Percentiles rank a stretch among this genome's conserved stretches.
Evolutionary conservation across 2,113 vertebrate genomes (phyloP).

Genomic region (Dicentrarchus labrax): DNA sequence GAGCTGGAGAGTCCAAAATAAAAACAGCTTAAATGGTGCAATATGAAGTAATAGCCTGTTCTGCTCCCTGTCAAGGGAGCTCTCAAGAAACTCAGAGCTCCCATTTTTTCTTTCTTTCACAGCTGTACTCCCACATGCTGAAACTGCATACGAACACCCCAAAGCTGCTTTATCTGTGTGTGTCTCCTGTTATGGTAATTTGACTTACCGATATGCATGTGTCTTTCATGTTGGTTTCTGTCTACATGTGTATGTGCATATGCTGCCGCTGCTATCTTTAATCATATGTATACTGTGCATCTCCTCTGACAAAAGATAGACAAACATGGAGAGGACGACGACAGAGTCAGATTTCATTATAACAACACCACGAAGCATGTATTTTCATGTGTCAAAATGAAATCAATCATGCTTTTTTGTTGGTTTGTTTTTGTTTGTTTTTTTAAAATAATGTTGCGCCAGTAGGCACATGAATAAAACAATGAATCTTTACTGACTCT

Average conservation of each 20-base stretch:
- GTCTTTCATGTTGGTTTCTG: constrained; percentile 25
- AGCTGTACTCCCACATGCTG: constrained; percentile 30
- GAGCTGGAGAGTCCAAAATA: constrained; percentile 76
- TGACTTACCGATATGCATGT: background rate
- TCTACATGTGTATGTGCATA: background rate
- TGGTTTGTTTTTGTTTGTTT: background rate
- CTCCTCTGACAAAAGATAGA: constrained; percentile 26
- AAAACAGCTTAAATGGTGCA: constrained; percentile 81
- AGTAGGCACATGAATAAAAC: constrained; percentile 43
- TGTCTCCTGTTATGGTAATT: constrained; percentile 37
- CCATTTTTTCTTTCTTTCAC: constrained; percentile 21
- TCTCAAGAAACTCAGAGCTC: constrained; percentile 67
- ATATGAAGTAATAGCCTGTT: constrained; percentile 81
- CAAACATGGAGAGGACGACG: constrained; percentile 16
- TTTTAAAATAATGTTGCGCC: background rate
- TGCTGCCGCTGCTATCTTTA: constrained; percentile 36
- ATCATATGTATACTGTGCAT: constrained; percentile 22
- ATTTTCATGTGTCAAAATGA: constrained; percentile 44
- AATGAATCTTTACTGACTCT: constrained; percentile 38
- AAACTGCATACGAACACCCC: constrained; percentile 39
- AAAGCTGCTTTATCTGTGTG: constrained; percentile 22
- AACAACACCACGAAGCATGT: background rate
- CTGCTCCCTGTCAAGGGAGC: constrained; percentile 73
- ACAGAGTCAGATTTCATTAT: constrained; percentile 39
- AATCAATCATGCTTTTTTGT: constrained; percentile 21